Conservation (phyloP, 2,797 vertebrate genomes). For the Sebastes itinus region DNA sequence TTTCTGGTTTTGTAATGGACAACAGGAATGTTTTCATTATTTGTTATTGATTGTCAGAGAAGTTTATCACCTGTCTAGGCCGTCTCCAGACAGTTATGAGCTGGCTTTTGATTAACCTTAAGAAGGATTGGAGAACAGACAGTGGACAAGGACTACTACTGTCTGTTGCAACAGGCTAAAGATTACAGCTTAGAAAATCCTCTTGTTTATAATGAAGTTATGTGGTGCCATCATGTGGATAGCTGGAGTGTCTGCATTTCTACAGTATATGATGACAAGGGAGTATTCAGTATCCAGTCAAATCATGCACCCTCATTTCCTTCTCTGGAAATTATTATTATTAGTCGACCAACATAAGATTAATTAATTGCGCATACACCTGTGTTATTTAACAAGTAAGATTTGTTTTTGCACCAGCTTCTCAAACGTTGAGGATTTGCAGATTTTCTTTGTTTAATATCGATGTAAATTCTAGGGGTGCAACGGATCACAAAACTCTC, state of each 20-base stretch:
- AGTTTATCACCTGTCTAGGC: constrained; percentile 13
- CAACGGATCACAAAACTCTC: too few species aligned
- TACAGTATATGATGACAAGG: too few species aligned
- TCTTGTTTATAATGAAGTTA: neutral
- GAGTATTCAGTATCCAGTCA: neutral
- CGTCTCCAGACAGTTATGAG: constrained; percentile 57
- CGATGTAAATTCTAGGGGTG: neutral
- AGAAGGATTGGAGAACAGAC: constrained; percentile 54
- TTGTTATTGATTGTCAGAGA: neutral
- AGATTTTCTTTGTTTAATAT: neutral
- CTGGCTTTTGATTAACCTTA: constrained; percentile 52
- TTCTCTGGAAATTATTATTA: neutral
- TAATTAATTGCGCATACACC: neutral
- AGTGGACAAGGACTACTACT: constrained; percentile 29
- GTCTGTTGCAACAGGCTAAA: constrained; percentile 35
- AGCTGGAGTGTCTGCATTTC: constrained; percentile 21
- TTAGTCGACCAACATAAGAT: neutral
- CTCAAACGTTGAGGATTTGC: neutral
- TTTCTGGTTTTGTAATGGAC: neutral
- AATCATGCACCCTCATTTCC: neutral
- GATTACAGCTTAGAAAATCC: constrained; percentile 31
- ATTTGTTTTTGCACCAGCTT: neutral
- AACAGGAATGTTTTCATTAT: neutral
- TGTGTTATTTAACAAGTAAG: neutral
- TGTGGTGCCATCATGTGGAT: constrained; percentile 68